Conservation (phyloP, 1,140 invertebrate species). For the Bombus waltoni region DNA sequence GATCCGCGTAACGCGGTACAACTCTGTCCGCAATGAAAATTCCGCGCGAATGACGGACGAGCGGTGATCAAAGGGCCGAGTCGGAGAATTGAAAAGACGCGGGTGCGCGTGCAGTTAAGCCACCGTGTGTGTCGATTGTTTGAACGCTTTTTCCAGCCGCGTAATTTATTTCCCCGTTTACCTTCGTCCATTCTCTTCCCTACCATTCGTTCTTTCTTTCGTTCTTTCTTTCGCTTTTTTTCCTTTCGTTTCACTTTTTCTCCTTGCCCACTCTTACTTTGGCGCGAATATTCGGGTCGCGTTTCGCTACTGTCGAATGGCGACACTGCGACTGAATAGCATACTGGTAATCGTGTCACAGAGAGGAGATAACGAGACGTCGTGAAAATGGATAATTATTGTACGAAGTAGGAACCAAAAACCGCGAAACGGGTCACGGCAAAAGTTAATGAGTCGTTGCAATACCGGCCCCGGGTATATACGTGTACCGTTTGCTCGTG, state of each 20-base stretch:
- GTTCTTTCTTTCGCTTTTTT: neutral
- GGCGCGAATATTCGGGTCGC: neutral
- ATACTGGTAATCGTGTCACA: neutral
- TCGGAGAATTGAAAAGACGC: slow-evolving; percentile 26
- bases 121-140: slow-evolving; percentile 21
- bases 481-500: neutral
- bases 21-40: slow-evolving; percentile 5
- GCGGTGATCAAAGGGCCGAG: slow-evolving; percentile 2
- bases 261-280: neutral
- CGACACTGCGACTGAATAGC: neutral
- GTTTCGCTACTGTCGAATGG: neutral
- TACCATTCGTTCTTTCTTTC: neutral
- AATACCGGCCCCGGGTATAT: neutral
- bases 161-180: slow-evolving; percentile 30
- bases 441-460: neutral
- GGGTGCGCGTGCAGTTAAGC: neutral
- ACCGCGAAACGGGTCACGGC: neutral
- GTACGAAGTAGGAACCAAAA: neutral
- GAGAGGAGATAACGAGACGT: neutral
- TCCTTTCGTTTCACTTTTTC: neutral
- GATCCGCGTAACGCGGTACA: slow-evolving; percentile 6
- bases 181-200: neutral
- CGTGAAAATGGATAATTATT: slow-evolving; percentile 17
- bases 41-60: neutral
- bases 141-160: neutral